Conservation (phyloP, 2,888 invertebrate species). For the Artemia sp. region DNA sequence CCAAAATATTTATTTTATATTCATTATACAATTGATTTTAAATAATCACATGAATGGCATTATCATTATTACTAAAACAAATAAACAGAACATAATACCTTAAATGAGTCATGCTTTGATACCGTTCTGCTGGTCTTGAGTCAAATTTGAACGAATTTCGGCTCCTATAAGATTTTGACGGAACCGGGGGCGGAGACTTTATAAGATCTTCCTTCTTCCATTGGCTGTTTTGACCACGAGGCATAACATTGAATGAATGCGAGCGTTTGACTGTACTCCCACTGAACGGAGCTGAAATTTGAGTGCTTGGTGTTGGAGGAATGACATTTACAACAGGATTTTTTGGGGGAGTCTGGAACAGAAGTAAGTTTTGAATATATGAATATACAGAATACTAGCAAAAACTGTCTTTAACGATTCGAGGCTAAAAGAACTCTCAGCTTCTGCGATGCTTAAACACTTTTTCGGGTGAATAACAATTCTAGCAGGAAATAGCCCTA, state of each 20-base stretch:
- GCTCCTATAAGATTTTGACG: background rate
- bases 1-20: too few relatives aligned
- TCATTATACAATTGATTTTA: too few relatives aligned
- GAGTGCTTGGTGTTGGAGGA: background rate
- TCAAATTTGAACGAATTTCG: constrained; percentile 8
- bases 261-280: background rate
- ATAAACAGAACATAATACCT: background rate
- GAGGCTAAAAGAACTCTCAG: too few relatives aligned
- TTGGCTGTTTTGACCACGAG: background rate
- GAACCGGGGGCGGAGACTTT: background rate
- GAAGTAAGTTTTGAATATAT: too few relatives aligned
- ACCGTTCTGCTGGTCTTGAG: background rate
- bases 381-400: too few relatives aligned
- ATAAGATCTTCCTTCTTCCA: background rate
- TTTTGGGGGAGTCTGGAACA: background rate
- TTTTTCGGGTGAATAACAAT: too few relatives aligned
- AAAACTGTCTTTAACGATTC: too few relatives aligned
- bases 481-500: too few relatives aligned
- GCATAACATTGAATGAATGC: constrained; percentile 4
- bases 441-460: too few relatives aligned
- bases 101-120: constrained; percentile 1
- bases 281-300: background rate
- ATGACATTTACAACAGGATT: background rate
- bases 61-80: background rate
- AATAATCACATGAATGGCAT: too few relatives aligned